Base-by-base conservation (phyloP, 2,797 vertebrate species). In the Oophaga sylvatica region DNA sequence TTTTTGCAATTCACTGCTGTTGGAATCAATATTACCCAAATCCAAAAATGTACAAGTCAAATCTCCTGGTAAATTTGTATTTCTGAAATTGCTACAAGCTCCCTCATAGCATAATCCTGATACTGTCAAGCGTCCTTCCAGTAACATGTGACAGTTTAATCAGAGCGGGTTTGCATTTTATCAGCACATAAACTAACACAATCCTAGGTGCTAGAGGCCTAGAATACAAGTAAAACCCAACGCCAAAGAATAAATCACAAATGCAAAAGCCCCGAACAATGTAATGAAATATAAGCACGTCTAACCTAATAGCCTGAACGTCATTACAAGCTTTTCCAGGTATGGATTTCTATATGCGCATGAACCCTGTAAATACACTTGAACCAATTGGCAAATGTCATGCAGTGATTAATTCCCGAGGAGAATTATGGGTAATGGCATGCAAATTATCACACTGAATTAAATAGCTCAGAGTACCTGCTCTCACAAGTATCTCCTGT, bases 31-130 rank as follows among this genome's bases (percentile, higher is more conserved):
- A 80, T 88, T 41, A 79, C 77, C 88, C 92, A 90, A 90, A 90
- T 86, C 84, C 82, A 75, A 87, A 90, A 91, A 89, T 87, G 88
- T 76, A 90, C 89, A 92, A 91, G 90, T 87, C 88, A 91, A 90
- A 89, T 67, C 88, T 81, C 71, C 80, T 88, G 88, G 45, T 89
- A 77, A 81, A 62, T 57, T 90, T 84, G 57, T 80, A 48, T 86
- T 87, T 91, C 83, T 91, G 90, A 90, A 90, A 90, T 90, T 53
- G 89, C 89, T 90, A 53, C 81, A 84, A 83, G 45, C 76, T 84
- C 90, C 41, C 48, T 91, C 0, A 0, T 41, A 91, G 62, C 73
- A 90, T 92, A 90, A 59, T 87, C 29, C 53, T 90, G 56, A 91
- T 91, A 73, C 89, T 77, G 82, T 92, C 86, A 89, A 87, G 73